phyloP scores from a whole-genome alignment of 2,113 vertebrate genomes.

The Gnathonemus longibarbis region DNA sequence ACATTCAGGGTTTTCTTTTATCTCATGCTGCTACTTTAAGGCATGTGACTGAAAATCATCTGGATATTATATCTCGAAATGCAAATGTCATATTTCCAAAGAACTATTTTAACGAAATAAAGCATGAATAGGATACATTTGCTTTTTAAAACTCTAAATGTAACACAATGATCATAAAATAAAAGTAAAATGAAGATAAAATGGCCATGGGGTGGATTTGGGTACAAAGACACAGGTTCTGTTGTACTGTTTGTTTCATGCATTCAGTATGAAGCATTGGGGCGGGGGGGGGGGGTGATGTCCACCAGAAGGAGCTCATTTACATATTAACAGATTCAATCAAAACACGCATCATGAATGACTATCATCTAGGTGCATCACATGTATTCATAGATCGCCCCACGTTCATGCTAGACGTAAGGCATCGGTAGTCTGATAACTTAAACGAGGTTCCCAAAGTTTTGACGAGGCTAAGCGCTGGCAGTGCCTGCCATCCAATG shows the following conservation, averaged over 20 bases:
- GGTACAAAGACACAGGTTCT: neutral
- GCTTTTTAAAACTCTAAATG: neutral
- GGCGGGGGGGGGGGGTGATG: neutral
- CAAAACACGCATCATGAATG: neutral
- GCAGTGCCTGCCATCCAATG: neutral
- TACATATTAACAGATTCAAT: neutral
- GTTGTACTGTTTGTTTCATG: neutral
- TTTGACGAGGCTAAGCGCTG: neutral
- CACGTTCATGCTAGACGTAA: neutral
- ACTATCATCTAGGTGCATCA: neutral
- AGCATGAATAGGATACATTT: constrained; percentile 51
- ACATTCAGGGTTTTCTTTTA: neutral
- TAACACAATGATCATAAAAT: neutral
- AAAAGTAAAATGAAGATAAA: neutral
- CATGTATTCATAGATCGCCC: neutral
- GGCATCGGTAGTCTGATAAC: neutral
- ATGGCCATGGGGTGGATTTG: neutral
- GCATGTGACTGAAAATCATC: neutral
- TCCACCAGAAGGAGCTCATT: neutral
- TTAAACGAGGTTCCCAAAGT: neutral
- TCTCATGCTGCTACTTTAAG: neutral
- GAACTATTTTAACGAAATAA: constrained; percentile 71
- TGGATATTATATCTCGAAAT: constrained; percentile 43
- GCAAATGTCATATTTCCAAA: constrained; percentile 71
- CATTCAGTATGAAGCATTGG: neutral